A percentile compares a stretch with the other conserved stretches of the same genome.
Evolutionary conservation across 2,113 vertebrate genomes (phyloP).

Genomic region (Formicarius rufipectus): DNA sequence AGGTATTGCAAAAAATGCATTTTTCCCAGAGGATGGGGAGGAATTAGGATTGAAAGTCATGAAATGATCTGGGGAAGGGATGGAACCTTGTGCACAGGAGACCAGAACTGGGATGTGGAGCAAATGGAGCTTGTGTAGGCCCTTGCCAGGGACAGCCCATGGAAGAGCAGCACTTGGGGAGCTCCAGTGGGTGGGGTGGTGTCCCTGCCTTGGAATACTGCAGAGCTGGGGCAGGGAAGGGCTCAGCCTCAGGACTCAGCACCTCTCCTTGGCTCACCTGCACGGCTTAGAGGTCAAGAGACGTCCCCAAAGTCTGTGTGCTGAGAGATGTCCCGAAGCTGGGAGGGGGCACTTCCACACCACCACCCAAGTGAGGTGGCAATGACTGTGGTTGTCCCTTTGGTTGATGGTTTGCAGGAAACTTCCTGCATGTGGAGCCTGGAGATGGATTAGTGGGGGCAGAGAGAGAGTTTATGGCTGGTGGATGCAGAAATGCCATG

Average conservation of each 20-base stretch:
- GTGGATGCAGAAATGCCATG: background rate
- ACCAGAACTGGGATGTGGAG: background rate
- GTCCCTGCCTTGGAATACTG: rapidly evolving
- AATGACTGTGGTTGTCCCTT: background rate
- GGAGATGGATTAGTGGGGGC: background rate
- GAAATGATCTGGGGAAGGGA: background rate
- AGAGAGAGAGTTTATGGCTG: background rate
- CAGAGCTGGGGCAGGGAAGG: background rate
- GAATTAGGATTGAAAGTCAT: background rate
- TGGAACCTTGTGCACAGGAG: background rate
- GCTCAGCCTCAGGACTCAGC: background rate
- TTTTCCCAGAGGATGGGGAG: conserved; percentile 11
- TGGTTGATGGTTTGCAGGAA: background rate
- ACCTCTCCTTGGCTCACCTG: background rate
- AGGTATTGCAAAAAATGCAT: conserved; percentile 60
- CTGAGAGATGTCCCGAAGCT: background rate
- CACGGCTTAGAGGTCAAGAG: background rate
- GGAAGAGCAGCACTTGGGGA: background rate
- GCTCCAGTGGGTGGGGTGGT: background rate
- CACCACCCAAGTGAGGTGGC: rapidly evolving
- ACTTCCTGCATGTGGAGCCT: background rate
- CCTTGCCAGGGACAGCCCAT: background rate
- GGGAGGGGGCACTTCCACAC: background rate
- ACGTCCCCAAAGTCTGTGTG: background rate
- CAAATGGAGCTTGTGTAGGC: rapidly evolving